Percentiles rank a stretch among this genome's conserved stretches.
phyloP scores from a whole-genome alignment of 2,888 invertebrate species.

The Cryptosula pallasiana region DNA sequence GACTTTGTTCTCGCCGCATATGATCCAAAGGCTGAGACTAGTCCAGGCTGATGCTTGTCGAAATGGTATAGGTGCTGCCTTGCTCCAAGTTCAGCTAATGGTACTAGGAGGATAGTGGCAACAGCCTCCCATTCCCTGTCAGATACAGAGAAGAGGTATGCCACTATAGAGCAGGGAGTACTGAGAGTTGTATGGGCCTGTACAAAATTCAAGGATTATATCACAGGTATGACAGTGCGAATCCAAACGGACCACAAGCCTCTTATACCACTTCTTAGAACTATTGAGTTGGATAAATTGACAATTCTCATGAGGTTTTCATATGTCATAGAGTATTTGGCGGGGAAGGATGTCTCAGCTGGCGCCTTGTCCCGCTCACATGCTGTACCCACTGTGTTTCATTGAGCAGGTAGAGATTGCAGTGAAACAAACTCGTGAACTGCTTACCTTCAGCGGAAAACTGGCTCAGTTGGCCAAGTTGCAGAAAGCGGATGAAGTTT shows the following conservation, averaged over 20 bases:
- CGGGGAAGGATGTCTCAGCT: not conserved
- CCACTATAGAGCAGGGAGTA: too few relatives aligned
- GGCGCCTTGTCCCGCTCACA: not conserved
- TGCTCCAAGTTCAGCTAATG: not conserved
- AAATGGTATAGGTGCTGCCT: not conserved
- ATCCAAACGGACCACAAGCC: not conserved
- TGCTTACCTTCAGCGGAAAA: not conserved
- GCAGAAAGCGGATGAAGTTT: not conserved
- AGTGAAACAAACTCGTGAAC: not conserved
- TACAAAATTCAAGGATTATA: not conserved
- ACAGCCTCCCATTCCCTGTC: not conserved
- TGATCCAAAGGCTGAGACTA: not conserved
- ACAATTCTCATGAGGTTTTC: not conserved
- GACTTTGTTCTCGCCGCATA: not conserved
- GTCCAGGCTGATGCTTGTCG: not conserved
- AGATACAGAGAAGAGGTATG: not conserved
- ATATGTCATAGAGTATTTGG: not conserved
- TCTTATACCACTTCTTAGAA: not conserved
- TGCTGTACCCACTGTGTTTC: not conserved
- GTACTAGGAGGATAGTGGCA: not conserved
- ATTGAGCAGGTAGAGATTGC: not conserved
- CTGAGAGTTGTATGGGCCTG: not conserved
- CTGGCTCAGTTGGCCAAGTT: too few relatives aligned
- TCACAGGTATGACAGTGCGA: not conserved
- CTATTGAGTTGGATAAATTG: too few relatives aligned